Evolutionary conservation across 2,113 vertebrate species (phyloP).

Genomic region (Ophiodon elongatus): DNA sequence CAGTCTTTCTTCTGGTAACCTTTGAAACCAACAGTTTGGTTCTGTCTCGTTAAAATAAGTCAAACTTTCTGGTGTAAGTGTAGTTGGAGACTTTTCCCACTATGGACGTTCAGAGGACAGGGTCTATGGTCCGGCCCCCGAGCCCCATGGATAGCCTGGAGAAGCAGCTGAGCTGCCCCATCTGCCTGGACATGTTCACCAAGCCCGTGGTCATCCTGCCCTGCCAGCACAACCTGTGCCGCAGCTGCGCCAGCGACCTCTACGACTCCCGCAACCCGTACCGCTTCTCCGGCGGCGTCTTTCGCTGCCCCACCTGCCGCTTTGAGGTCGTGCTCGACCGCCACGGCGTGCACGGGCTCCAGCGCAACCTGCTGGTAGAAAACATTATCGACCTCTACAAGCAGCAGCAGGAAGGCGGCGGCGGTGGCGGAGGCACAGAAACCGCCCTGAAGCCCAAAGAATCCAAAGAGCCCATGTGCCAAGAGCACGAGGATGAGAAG

Average conservation of each 20-base stretch:
- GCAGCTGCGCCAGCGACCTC: constrained; percentile 94
- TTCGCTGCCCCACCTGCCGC: constrained; percentile 95
- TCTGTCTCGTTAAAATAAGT: constrained; percentile 20
- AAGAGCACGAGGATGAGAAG: constrained; percentile 94
- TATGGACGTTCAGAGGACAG: constrained; percentile 85
- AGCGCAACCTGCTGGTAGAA: constrained; percentile 96
- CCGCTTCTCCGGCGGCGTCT: constrained; percentile 90
- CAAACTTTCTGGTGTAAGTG: not conserved
- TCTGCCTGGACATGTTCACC: constrained; percentile 98
- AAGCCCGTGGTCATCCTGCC: constrained; percentile 98
- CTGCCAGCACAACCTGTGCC: constrained; percentile 97
- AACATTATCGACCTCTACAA: constrained; percentile 99
- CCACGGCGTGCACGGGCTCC: constrained; percentile 95
- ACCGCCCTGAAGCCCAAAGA: constrained; percentile 86
- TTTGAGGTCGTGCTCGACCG: constrained; percentile 97
- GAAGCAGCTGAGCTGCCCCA: constrained; percentile 97
- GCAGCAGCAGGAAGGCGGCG: constrained; percentile 84
- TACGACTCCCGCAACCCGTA: constrained; percentile 90
- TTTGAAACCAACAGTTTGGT: not conserved
- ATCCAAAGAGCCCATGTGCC: constrained; percentile 92
- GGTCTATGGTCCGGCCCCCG: constrained; percentile 79
- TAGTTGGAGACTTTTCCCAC: constrained; percentile 20
- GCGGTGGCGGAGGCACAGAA: constrained; percentile 59
- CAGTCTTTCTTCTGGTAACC: not conserved
- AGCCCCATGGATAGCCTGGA: constrained; percentile 94